Evolutionary conservation across 2,113 vertebrate species (phyloP).

Genomic region (Cathartes aura): DNA sequence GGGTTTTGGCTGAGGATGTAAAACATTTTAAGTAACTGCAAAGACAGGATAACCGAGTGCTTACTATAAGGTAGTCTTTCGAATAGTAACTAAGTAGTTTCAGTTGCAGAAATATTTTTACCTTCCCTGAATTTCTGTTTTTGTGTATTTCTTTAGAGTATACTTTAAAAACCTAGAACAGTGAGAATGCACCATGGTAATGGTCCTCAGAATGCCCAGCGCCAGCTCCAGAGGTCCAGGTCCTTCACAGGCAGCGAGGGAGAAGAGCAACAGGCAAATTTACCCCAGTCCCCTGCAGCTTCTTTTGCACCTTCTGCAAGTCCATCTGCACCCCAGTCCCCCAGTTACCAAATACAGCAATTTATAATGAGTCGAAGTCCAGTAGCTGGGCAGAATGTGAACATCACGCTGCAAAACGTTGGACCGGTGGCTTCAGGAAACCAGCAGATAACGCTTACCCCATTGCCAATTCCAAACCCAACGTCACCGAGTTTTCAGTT

Average conservation of each 20-base stretch:
- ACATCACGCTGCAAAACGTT: constrained; percentile 92
- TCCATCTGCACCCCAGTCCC: constrained; percentile 90
- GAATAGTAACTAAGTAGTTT: not conserved
- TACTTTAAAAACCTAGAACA: constrained; percentile 53
- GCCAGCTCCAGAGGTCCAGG: constrained; percentile 90
- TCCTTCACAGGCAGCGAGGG: constrained; percentile 88
- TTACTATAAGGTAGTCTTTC: not conserved
- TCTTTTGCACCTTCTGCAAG: constrained; percentile 88
- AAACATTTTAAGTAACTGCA: not conserved
- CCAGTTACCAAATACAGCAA: constrained; percentile 89
- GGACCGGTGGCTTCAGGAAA: constrained; percentile 83
- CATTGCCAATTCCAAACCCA: constrained; percentile 84
- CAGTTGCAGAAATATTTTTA: not conserved
- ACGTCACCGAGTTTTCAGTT: constrained; percentile 90
- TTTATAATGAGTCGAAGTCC: constrained; percentile 89
- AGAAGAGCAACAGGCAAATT: constrained; percentile 84
- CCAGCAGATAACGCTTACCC: constrained; percentile 90
- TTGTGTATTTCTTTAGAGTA: constrained; percentile 40
- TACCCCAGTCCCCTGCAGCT: constrained; percentile 89
- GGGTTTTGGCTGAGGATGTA: not conserved
- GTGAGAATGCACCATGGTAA: constrained; percentile 97
- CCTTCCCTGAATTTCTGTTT: constrained; percentile 32
- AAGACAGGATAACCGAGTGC: not conserved
- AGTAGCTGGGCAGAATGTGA: constrained; percentile 88
- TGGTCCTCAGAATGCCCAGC: constrained; percentile 91